These are phyloP conservation scores for Cydia splendana DNA, from an alignment of 1,140 invertebrate genomes.

Conservation along the genomic window DNA sequence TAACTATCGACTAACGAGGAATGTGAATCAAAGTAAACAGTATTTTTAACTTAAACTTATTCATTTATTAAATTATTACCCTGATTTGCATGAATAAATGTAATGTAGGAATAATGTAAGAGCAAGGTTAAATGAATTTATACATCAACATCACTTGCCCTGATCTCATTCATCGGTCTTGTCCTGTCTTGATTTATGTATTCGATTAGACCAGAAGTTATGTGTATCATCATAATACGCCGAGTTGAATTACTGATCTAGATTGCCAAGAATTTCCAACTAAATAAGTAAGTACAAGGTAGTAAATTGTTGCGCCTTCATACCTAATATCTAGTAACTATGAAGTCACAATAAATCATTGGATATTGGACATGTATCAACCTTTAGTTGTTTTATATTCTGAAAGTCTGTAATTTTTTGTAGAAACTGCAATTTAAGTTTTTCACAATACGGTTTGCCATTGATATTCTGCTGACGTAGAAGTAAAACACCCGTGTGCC, in stretches of 20 bases:
- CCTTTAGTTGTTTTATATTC: too few relatives aligned
- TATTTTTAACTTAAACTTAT: background rate
- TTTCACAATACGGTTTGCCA: too few relatives aligned
- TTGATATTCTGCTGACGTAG: too few relatives aligned
- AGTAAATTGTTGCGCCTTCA: constrained; percentile 37
- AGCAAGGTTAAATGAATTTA: constrained; percentile 63
- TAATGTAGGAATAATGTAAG: constrained; percentile 37
- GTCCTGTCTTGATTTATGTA: background rate
- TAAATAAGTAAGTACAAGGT: constrained; percentile 28
- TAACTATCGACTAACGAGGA: background rate
- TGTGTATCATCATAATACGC: constrained; percentile 27
- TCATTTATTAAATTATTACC: constrained; percentile 9
- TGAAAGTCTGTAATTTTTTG: too few relatives aligned
- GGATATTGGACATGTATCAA: too few relatives aligned
- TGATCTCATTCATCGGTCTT: constrained; percentile 52
- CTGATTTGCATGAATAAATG: constrained; percentile 52
- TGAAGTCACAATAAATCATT: background rate
- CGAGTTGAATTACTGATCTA: constrained; percentile 4
- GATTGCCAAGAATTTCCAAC: constrained; percentile 20
- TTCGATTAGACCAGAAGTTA: constrained; percentile 30
- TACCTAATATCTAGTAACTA: background rate
- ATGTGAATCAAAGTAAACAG: background rate
- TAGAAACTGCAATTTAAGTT: too few relatives aligned
- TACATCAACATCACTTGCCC: constrained; percentile 46
- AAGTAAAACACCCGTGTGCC: too few relatives aligned